Evolutionary conservation across 2,888 invertebrate species (phyloP), one percentile per base, ranked within the genome.

Genomic region (Alcis repandata): DNA sequence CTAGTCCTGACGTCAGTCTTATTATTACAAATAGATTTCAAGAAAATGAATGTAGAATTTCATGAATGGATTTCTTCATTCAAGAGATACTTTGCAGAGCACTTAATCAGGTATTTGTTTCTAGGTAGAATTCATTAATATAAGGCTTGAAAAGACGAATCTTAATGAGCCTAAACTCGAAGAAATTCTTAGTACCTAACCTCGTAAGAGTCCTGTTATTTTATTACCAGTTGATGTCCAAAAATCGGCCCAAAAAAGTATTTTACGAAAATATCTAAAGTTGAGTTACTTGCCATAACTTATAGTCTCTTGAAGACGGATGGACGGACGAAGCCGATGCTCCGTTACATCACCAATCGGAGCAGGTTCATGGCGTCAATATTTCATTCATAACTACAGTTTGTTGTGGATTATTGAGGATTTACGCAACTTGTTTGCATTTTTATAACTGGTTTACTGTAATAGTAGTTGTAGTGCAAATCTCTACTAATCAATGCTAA

Each of bases 361-460:
- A 66, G 57, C 60, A 57, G 57, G 56, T 65, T 59, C 43, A 65
- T 60, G 54, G 49, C 48, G 36, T 59, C 27, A 48, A 46, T 17
- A 51, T 38, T 48, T 32, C 52, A 63, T 63, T 63, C 52, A 63
- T 63, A 63, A 53, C 49, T 49, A 41, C 46, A 22, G 22, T 53
- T 53, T 60, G 48, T n/a, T 56, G 19, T 22, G 32, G 32, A 48
- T 49, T 49, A 49, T 10, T 15, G 45, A 32, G 46, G 17, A 38
- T 63, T 59, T 41, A 59, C 53, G 58, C 53, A 59, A 63, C 41
- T 43, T 27, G 9, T 63, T 57, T 52, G 43, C 36, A 58, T 53
- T 58, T 63, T 38, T 41, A 22, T 48, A 54, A 59, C 52, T 32
- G 45, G 43, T 48, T 9, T 56, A 48, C n/a, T n/a, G 33, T 33